These are phyloP conservation scores for Acanthopagrus latus DNA, from an alignment of 2,797 vertebrate species.

Conservation along the genomic window DNA sequence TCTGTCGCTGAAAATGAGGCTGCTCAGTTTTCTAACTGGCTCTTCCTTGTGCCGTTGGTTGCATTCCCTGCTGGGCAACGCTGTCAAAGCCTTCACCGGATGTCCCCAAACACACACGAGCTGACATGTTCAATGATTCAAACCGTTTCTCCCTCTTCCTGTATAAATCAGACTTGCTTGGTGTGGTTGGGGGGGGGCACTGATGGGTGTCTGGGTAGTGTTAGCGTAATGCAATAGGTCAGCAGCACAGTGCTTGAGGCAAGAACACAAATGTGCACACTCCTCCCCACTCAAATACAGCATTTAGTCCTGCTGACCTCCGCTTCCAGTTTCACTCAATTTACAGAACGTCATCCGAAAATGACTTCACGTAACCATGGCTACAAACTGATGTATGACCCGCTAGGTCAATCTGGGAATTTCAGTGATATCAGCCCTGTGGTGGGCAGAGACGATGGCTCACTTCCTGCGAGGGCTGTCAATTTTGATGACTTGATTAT, in stretches of 20 bases:
- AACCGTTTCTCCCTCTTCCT: slow-evolving; percentile 12
- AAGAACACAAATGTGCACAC: neutral
- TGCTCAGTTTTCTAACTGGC: slow-evolving; percentile 27
- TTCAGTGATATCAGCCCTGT: neutral
- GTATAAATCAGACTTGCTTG: slow-evolving; percentile 8
- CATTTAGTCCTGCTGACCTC: neutral
- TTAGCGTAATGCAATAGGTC: slow-evolving; percentile 59
- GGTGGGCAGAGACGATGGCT: neutral
- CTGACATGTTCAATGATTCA: neutral
- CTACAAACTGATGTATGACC: slow-evolving; percentile 5
- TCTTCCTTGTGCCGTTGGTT: neutral
- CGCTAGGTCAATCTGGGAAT: neutral
- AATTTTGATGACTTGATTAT: no score
- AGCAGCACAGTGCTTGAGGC: slow-evolving; percentile 52
- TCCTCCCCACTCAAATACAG: neutral
- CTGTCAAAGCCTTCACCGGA: slow-evolving; percentile 29
- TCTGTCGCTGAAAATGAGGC: neutral
- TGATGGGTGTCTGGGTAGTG: slow-evolving; percentile 54
- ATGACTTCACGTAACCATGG: slow-evolving; percentile 33
- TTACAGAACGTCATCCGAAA: slow-evolving; percentile 14
- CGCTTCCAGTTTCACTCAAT: slow-evolving; percentile 33
- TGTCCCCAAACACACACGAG: neutral
- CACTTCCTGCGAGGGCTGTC: neutral
- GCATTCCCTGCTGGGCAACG: neutral
- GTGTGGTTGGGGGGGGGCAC: no score